A percentile compares a stretch with the other conserved stretches of the same genome.
Conservation (phyloP, 2,888 invertebrate genomes). For the Pseudococcus jackbeardsleyi region DNA sequence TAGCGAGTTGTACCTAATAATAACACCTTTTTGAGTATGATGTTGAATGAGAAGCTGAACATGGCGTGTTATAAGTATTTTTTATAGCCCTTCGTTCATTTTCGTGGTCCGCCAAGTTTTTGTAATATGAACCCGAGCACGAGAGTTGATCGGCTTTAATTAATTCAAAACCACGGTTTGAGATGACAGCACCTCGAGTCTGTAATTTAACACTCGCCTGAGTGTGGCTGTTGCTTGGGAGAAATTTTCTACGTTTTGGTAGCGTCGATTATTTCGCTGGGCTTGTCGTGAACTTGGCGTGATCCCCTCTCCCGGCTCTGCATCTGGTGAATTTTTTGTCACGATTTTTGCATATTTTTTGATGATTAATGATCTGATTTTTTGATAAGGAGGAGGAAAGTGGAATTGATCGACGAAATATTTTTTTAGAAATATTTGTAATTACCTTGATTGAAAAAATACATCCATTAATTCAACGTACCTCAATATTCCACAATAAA, state of each 20-base stretch:
- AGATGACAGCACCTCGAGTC: neutral
- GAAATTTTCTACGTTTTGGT: neutral
- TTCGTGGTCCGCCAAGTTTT: conserved; percentile 9
- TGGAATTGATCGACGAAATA: no score
- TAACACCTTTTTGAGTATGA: no score
- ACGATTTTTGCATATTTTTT: no score
- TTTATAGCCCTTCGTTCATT: neutral
- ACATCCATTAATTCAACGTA: no score
- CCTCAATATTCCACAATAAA: no score
- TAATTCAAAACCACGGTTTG: conserved; percentile 25
- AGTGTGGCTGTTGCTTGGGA: neutral
- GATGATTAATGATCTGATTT: no score
- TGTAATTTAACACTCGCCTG: conserved; percentile 3
- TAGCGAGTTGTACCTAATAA: neutral
- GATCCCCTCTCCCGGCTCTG: no score
- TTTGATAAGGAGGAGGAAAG: no score
- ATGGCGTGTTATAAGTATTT: neutral
- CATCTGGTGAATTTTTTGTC: no score
- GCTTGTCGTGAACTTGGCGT: neutral
- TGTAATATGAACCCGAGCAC: conserved; percentile 8
- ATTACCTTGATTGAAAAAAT: no score
- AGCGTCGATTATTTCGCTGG: neutral
- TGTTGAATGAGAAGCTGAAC: neutral
- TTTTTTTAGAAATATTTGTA: no score
- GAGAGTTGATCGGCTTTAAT: neutral